Evolutionary conservation across 2,113 vertebrate species (phyloP), one percentile per base, ranked within the genome.

Genomic region (Delphinus delphis): DNA sequence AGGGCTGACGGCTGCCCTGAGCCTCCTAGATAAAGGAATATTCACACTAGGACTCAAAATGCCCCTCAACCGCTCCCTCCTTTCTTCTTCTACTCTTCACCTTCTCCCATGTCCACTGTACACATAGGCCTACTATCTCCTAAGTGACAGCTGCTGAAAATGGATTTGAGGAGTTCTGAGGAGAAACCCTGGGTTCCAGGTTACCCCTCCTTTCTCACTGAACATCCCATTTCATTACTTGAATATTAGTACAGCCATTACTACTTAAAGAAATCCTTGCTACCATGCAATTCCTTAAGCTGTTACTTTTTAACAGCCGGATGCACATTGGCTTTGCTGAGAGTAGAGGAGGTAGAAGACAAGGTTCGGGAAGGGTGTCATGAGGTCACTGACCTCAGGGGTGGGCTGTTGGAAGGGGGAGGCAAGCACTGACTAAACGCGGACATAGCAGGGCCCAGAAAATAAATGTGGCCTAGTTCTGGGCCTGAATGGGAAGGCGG

Each of bases 391-490:
- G 28, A 47, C 8, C 11, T 62, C 41, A 65, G 68, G 36, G 31
- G 14, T 10, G 26, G 28, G 68, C 11, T 31, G 8, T 14, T 70
- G 63, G 62, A 36, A 73, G 14, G 31, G 31, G 62, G 47, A 79
- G 38, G 53, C 6, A 2, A 89, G 33, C 26, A 18, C 50, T 20
- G 3, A 53, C n/a, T 8, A 28, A 18, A 12, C 0, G 13, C 18
- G 38, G 33, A 15, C 18, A 4, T 0, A 21, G 15, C 25, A 62
- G 10, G 44, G 5, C 25, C 12, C 1, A 6, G 87, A n/a, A 81
- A 50, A 50, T 0, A 33, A 63, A 60, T 1, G 13, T 0, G 1
- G 53, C 14, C 83, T 21, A 25, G 36, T 7, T 44, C 12, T 20
- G 62, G 70, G 79, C 17, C 23, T 76, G 26, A 68, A 10, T 2